Percentiles rank a stretch among this genome's conserved stretches.
Evolutionary conservation across 2,888 invertebrate species (phyloP).

Genomic region (Calliopum simillimum): DNA sequence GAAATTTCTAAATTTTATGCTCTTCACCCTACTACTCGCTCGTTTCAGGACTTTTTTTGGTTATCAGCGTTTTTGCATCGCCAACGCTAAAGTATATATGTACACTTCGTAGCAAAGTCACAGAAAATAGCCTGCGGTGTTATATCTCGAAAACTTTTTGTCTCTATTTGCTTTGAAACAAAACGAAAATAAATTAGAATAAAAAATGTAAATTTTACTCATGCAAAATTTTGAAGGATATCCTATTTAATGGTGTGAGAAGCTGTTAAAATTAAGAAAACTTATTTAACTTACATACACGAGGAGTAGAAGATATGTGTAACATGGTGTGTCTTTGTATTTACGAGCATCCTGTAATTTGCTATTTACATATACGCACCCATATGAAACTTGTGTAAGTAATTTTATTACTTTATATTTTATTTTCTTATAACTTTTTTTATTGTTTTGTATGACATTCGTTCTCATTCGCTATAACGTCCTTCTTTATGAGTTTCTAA

Average conservation of each 20-base stretch:
- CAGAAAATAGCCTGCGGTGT: constrained; percentile 21
- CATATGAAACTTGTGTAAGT: not conserved
- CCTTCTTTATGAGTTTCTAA: not conserved
- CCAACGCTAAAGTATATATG: constrained; percentile 21
- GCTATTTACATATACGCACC: not conserved
- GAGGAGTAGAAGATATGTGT: not conserved
- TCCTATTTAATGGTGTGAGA: constrained; percentile 28
- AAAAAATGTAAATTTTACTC: constrained; percentile 6
- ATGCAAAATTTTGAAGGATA: constrained; percentile 12
- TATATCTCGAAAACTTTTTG: constrained; percentile 31
- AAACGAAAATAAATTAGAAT: too few species aligned
- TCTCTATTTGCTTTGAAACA: constrained; percentile 27
- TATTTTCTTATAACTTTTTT: not conserved
- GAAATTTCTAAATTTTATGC: constrained; percentile 19
- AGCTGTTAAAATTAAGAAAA: constrained; percentile 32
- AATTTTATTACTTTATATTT: not conserved
- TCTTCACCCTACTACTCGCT: not conserved
- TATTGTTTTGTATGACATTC: not conserved
- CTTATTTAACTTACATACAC: not conserved
- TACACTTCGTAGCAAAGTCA: constrained; percentile 25
- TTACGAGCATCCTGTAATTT: not conserved
- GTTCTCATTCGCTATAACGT: not conserved
- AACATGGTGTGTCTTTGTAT: not conserved
- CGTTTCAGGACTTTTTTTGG: not conserved
- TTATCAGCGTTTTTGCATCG: constrained; percentile 18